Conservation (phyloP, 2,113 vertebrate species). For the Lycocorax pyrrhopterus region DNA sequence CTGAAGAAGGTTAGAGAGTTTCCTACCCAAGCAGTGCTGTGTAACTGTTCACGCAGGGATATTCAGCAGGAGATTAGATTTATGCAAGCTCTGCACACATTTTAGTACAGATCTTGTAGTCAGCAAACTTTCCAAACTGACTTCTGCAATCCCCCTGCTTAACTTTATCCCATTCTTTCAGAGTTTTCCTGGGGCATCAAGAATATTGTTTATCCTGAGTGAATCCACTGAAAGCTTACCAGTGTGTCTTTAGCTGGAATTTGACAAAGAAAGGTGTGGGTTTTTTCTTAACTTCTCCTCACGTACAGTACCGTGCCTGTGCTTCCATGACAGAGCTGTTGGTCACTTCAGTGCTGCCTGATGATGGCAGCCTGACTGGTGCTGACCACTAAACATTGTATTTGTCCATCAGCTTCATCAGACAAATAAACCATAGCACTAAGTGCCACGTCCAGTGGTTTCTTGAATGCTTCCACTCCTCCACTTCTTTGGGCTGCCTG, state of each 20-base stretch:
- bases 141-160: neutral
- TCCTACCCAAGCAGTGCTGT: neutral
- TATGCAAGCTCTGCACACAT: neutral
- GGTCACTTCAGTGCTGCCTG: neutral
- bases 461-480: neutral
- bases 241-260: neutral
- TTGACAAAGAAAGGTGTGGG: neutral
- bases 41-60: neutral
- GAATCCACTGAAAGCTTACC: neutral
- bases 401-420: neutral
- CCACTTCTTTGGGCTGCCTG: neutral
- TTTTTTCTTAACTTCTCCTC: neutral
- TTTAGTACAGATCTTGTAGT: neutral
- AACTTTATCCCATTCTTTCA: neutral
- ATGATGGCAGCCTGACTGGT: neutral
- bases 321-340: neutral
- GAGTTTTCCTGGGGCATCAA: neutral
- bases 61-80: neutral
- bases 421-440: neutral
- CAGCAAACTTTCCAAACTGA: neutral
- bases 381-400: rapidly evolving
- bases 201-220: neutral
- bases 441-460: rapidly evolving
- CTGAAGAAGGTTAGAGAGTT: neutral
- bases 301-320: neutral